These are phyloP conservation scores for Misgurnus anguillicaudatus DNA, from an alignment of 2,113 vertebrate species.

Conservation along the genomic window DNA sequence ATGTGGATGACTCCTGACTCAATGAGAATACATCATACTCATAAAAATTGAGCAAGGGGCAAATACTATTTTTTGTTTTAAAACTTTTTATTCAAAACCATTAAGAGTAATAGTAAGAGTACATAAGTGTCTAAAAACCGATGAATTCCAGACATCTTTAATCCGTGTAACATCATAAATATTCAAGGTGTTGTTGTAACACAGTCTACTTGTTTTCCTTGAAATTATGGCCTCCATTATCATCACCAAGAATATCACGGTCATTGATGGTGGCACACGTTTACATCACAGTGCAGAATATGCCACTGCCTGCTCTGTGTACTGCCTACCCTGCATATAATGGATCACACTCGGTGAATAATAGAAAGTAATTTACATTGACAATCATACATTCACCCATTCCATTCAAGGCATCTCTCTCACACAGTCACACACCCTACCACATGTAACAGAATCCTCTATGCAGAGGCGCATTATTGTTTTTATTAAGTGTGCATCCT, in stretches of 20 bases:
- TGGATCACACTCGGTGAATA: background rate
- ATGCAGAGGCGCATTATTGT: constrained; percentile 38
- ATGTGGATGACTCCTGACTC: too few relatives aligned
- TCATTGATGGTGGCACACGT: constrained; percentile 4
- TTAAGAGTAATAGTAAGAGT: constrained; percentile 32
- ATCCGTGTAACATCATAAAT: constrained; percentile 24
- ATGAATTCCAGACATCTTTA: constrained; percentile 57
- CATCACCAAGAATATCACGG: constrained; percentile 8
- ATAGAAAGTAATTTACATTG: constrained; percentile 9
- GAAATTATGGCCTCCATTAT: constrained; percentile 15
- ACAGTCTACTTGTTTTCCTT: constrained; percentile 10
- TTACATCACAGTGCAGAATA: background rate
- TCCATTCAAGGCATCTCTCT: background rate
- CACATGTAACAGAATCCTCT: constrained; percentile 39
- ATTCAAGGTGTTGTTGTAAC: constrained; percentile 2
- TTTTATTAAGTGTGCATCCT: constrained; percentile 46
- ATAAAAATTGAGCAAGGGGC: background rate
- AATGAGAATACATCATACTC: background rate
- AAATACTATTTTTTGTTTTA: constrained; percentile 3
- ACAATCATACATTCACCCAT: background rate
- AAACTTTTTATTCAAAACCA: constrained; percentile 63
- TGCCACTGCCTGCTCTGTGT: constrained; percentile 9
- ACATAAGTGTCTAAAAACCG: constrained; percentile 55
- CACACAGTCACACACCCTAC: constrained; percentile 16
- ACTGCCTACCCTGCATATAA: constrained; percentile 22